phyloP scores from a whole-genome alignment of 2,797 vertebrate species.

The Remorina albescens region DNA sequence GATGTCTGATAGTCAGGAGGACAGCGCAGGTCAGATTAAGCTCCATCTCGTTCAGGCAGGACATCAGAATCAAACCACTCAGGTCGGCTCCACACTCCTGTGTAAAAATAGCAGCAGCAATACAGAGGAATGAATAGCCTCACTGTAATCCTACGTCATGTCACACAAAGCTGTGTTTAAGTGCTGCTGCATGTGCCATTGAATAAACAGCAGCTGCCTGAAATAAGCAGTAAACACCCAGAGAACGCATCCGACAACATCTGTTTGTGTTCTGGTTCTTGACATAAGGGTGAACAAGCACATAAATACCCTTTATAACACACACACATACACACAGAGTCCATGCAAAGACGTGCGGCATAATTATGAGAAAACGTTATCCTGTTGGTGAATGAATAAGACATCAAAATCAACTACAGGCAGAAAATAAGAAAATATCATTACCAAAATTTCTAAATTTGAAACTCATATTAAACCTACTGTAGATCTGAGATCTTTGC shows the following conservation, averaged over 20 bases:
- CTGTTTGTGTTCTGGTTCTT: conserved; percentile 62
- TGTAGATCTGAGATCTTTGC: not conserved
- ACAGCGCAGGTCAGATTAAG: conserved; percentile 61
- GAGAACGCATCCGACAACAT: conserved; percentile 50
- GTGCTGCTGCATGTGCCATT: conserved; percentile 49
- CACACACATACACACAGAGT: not conserved
- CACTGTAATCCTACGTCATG: conserved; percentile 43
- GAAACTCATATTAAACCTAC: not conserved
- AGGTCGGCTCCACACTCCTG: conserved; percentile 33
- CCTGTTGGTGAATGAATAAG: conserved; percentile 27
- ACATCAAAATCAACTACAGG: conserved; percentile 6
- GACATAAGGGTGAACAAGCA: conserved; percentile 46
- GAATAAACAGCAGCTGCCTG: conserved; percentile 58
- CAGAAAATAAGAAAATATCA: conserved; percentile 23
- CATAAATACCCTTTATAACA: conserved; percentile 14
- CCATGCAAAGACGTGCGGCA: conserved; percentile 15
- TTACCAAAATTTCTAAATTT: conserved; percentile 10
- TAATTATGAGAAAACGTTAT: conserved; percentile 22
- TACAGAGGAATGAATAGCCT: conserved; percentile 60
- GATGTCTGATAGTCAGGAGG: conserved; percentile 48
- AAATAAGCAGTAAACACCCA: conserved; percentile 51
- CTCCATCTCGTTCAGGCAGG: conserved; percentile 45
- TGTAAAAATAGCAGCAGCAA: conserved; percentile 78
- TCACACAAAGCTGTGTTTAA: conserved; percentile 65
- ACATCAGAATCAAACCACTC: conserved; percentile 64